Percentiles rank a stretch among this genome's conserved stretches.
Evolutionary conservation across 2,797 vertebrate species (phyloP).

Genomic region (Leptatherina wallacei): DNA sequence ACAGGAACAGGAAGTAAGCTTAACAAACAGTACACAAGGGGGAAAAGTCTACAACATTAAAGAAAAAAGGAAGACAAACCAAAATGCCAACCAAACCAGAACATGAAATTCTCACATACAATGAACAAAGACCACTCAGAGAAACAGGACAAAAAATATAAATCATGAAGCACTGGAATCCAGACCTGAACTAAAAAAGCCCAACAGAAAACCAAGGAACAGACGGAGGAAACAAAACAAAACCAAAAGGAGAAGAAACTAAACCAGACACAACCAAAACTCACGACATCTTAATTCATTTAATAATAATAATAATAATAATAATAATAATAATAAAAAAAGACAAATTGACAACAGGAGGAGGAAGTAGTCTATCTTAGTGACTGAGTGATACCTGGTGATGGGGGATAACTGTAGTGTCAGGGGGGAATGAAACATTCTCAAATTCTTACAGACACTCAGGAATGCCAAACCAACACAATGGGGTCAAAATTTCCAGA

Average conservation of each 20-base stretch:
- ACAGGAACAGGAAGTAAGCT: background rate
- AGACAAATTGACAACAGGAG: slow-evolving; percentile 60
- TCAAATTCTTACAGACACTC: slow-evolving; percentile 44
- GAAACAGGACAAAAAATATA: background rate
- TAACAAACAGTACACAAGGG: background rate
- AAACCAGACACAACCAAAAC: background rate
- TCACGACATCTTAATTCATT: slow-evolving; percentile 25
- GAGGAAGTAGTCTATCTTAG: slow-evolving; percentile 51
- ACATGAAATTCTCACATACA: background rate
- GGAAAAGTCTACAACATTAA: no score
- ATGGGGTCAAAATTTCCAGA: slow-evolving; percentile 48
- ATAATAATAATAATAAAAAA: slow-evolving; percentile 27
- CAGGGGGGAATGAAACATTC: slow-evolving; percentile 51
- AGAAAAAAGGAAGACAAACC: background rate
- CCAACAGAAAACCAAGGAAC: background rate
- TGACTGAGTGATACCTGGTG: slow-evolving; percentile 60
- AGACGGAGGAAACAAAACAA: background rate
- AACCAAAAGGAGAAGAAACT: background rate
- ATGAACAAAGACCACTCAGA: background rate
- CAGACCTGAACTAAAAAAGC: background rate
- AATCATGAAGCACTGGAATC: background rate
- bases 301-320: slow-evolving; percentile 22
- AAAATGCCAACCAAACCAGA: background rate
- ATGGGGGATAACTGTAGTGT: slow-evolving; percentile 63
- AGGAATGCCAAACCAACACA: slow-evolving; percentile 62